Evolutionary conservation across 2,113 vertebrate species (phyloP), one percentile per base, ranked within the genome.

Genomic region (Solenodon paradoxus): DNA sequence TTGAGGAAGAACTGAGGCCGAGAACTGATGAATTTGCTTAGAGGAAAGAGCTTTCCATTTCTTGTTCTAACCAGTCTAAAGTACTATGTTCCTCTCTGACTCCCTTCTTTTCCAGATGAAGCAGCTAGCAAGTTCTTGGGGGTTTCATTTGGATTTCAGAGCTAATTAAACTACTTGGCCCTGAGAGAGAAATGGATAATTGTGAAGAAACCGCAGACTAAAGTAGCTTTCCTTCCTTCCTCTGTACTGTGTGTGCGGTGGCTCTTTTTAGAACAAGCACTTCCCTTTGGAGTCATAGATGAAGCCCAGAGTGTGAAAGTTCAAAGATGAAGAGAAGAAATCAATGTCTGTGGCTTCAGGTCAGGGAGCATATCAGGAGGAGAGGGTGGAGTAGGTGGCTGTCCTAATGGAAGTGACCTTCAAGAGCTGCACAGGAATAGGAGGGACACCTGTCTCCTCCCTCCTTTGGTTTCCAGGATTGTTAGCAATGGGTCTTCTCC

Each of bases 61-160:
- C 20, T 75, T 78, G n/a, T 55, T 47, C 32, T 88, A 83, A 51
- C 0, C 7, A 68, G 28, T 79, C 47, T 81, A 15, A 91, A 71
- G 32, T n/a, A 38, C 3, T 22, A 42, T 40, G 49, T 74, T 88
- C 51, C 53, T 75, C 55, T 13, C 16, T 16, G 20, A 38, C 9
- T 71, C 74, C 35, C 38, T 77, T 47, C 77, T 40, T 80, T 93
- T 93, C 47, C 51, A 83, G 89, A 83, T 61, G 59, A 82, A 69
- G n/a, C 53, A 59, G 45, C 63, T 72, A 77, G 74, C 20, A 45
- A 82, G 40, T 89, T 94, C 63, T 71, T 93, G 47, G 35, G 30
- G 45, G 51, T 79, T 83, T 87, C 49, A 82, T 92, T 82, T 92
- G 51, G 61, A 71, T 83, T 94, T 97, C 32, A 93, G 82, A 96